A percentile compares a stretch with the other conserved stretches of the same genome.
phyloP scores from a whole-genome alignment of 2,797 vertebrate species.

The Urophycis tenuis region DNA sequence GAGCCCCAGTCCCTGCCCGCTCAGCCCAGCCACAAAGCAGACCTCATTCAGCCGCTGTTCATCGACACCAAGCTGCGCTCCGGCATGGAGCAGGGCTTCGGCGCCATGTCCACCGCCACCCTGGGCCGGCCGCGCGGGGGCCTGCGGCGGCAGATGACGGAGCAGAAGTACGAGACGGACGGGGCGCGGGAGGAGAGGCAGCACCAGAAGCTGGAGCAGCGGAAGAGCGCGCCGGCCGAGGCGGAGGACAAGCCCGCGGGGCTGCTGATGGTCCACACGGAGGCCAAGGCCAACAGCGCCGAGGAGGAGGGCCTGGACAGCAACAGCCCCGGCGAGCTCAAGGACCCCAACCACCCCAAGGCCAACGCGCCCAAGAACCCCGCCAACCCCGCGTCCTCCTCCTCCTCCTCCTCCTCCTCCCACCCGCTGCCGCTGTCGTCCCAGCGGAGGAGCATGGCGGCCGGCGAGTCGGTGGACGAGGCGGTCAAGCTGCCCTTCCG shows the following conservation, averaged over 20 bases:
- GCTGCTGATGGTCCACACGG: constrained; percentile 90
- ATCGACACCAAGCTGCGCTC: constrained; percentile 94
- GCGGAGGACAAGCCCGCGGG: constrained; percentile 82
- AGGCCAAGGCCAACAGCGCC: constrained; percentile 53
- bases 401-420: constrained; percentile 43
- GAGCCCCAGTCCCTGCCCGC: constrained; percentile 62
- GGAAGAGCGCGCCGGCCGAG: constrained; percentile 79
- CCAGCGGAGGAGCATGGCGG: constrained; percentile 75
- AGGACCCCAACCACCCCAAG: constrained; percentile 67
- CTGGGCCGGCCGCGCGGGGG: constrained; percentile 73
- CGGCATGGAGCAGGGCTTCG: constrained; percentile 77
- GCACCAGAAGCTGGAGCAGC: constrained; percentile 67
- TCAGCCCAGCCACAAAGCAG: constrained; percentile 75
- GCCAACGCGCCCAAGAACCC: constrained; percentile 47
- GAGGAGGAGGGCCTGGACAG: constrained; percentile 57
- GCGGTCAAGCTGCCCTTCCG: constrained; percentile 86
- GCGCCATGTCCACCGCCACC: constrained; percentile 66
- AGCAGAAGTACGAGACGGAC: constrained; percentile 83
- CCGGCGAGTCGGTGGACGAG: constrained; percentile 82
- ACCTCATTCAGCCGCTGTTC: constrained; percentile 93
- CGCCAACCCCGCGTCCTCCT: constrained; percentile 50
- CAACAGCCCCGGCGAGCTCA: constrained; percentile 65
- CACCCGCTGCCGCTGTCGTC: constrained; percentile 54
- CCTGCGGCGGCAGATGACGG: constrained; percentile 80
- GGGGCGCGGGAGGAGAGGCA: constrained; percentile 70